Evolutionary conservation across 2,113 vertebrate genomes (phyloP), one percentile per base, ranked within the genome.

Genomic region (Oreocharis arfaki): DNA sequence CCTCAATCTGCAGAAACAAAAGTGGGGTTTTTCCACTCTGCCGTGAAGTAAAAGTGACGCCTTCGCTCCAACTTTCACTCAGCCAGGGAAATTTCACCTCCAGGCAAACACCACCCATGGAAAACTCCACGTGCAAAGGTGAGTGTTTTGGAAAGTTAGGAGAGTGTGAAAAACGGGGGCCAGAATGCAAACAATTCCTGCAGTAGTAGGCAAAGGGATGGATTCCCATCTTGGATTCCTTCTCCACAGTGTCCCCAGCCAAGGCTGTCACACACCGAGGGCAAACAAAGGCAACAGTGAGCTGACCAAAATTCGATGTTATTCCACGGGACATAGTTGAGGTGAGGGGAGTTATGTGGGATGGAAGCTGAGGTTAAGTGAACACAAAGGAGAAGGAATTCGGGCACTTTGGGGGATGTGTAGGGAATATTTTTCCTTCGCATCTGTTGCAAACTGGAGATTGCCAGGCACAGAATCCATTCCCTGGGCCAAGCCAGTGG

Each of bases 331-430:
- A 64, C 96, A 97, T 97, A 97, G 88, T 96, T 97, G 96, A 96
- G 96, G 96, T 93, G 93, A 96, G 89, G 89, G 59, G 71, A 97
- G 89, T 78, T 89, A 81, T 95, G 95, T 87, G 95, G 90, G 57
- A n/a, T 93, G 92, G 95, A 68, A 84, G 95, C 17, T 39, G 90
- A 96, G 96, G 96, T 96, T 90, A 39, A 95, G 79, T 5, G 90
- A 94, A 57, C 92, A 96, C 90, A 96, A 95, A 96, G 92, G 91
- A 93, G 93, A 78, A 97, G 96, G 93, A 96, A 97, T 94, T 89
- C 8, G 60, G 63, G 73, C 85, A 75, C 68, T 96, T 92, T 89
- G 73, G 76, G 93, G 90, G 77, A 81, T 28, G 76, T 26, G 88
- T 26, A 92, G 92, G 94, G 94, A 96, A 90, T 88, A 65, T 81